These are phyloP conservation scores for Melieria picta DNA, from an alignment of 2,888 invertebrate species.

Conservation along the genomic window DNA sequence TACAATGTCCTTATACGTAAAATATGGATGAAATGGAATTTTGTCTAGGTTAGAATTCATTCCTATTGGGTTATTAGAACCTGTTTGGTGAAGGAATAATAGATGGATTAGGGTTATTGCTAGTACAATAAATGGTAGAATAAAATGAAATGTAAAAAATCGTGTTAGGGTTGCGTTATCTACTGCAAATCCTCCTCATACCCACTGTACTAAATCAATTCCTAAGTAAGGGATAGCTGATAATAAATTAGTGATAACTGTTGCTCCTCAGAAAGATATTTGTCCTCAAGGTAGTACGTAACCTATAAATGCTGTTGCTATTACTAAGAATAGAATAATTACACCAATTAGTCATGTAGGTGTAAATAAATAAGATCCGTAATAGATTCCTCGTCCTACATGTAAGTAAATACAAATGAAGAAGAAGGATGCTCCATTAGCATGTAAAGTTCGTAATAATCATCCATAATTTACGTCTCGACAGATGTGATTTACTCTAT, in stretches of 20 bases:
- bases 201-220: constrained; percentile 72
- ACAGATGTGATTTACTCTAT: constrained; percentile 74
- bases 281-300: constrained; percentile 83
- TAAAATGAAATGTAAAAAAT: constrained; percentile 78
- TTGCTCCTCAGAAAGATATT: constrained; percentile 85
- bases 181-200: constrained; percentile 81
- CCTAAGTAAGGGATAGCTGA: constrained; percentile 79
- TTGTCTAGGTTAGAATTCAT: constrained; percentile 74
- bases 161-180: constrained; percentile 80
- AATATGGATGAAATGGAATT: constrained; percentile 77
- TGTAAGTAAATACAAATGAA: constrained; percentile 77
- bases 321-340: constrained; percentile 73
- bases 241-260: constrained; percentile 80
- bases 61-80: constrained; percentile 76
- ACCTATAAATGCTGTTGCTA: constrained; percentile 80
- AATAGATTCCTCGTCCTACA: constrained; percentile 74
- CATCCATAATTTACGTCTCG: constrained; percentile 56
- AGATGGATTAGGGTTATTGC: constrained; percentile 73
- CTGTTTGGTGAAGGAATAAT: constrained; percentile 74
- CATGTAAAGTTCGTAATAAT: constrained; percentile 66
- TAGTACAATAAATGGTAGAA: constrained; percentile 76
- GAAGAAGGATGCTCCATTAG: constrained; percentile 78
- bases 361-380: constrained; percentile 68
- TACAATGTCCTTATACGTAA: constrained; percentile 72
- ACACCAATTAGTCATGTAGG: constrained; percentile 74